Percentiles rank a stretch among this genome's conserved stretches.
Evolutionary conservation across 2,113 vertebrate species (phyloP).

Genomic region (Syngnathus typhle): DNA sequence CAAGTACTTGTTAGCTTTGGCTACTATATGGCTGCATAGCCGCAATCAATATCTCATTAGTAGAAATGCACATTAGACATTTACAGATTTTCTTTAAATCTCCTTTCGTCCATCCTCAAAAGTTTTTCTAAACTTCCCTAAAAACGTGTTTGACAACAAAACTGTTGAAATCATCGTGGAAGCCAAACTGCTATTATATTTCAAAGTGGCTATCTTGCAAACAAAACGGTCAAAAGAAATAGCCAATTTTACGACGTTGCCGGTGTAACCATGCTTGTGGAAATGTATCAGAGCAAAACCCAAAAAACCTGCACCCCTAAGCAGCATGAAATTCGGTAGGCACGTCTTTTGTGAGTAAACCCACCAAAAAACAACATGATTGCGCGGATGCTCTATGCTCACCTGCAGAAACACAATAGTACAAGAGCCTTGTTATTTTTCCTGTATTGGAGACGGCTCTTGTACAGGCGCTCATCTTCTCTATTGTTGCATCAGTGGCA

Average conservation of each 20-base stretch:
- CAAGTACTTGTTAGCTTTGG: not conserved
- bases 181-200: not conserved
- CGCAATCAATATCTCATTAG: conserved; percentile 4
- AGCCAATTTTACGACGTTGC: not conserved
- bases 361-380: not conserved
- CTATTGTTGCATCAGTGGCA: not conserved
- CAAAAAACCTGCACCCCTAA: not conserved
- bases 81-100: no score
- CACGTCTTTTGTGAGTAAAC: not conserved
- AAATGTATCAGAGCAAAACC: no score
- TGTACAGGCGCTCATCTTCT: not conserved
- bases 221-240: not conserved
- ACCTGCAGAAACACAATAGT: not conserved
- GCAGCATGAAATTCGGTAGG: not conserved
- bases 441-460: not conserved
- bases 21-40: not conserved
- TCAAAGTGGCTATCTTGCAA: not conserved
- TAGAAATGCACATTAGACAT: not conserved
- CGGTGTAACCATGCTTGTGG: not conserved
- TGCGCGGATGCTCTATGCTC: not conserved
- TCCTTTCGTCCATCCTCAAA: not conserved
- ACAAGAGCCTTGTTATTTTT: not conserved
- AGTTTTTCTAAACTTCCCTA: not conserved
- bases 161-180: not conserved
- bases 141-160: not conserved